Conservation (phyloP, 2,888 invertebrate genomes). For the Fissipunctia ypsillon region DNA sequence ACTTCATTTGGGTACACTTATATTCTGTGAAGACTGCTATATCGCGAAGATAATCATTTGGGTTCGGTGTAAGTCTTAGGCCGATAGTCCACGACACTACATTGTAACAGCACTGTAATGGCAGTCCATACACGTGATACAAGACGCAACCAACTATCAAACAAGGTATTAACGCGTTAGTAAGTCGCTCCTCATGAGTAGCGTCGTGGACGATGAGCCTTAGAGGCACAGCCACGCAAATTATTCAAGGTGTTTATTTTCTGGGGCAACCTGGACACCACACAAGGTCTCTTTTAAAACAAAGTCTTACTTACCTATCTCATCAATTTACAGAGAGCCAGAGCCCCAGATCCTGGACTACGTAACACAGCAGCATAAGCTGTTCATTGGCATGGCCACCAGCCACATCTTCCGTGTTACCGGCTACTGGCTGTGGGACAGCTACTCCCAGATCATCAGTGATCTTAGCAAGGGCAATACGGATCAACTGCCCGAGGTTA, state of each 20-base stretch:
- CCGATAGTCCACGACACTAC: no score
- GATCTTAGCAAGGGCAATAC: constrained; percentile 95
- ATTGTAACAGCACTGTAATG: no score
- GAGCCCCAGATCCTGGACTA: constrained; percentile 98
- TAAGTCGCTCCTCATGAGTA: no score
- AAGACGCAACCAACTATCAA: no score
- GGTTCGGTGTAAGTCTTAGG: no score
- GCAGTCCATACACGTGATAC: no score
- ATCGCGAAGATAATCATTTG: no score
- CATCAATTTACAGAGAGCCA: constrained; percentile 89
- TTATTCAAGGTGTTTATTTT: background rate
- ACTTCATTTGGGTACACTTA: no score
- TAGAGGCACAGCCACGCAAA: background rate
- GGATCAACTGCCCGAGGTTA: constrained; percentile 95
- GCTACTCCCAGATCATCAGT: constrained; percentile 93
- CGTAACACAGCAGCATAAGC: constrained; percentile 97
- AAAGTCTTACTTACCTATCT: background rate
- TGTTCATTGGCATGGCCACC: constrained; percentile 96
- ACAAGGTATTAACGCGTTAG: no score
- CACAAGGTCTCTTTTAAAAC: background rate
- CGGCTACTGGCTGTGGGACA: constrained; percentile 94
- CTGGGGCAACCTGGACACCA: background rate
- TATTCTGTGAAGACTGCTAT: no score
- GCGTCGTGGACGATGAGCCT: background rate
- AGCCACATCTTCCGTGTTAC: constrained; percentile 94